phyloP scores from a whole-genome alignment of 2,888 invertebrate genomes.

The Platycnemis pennipes region DNA sequence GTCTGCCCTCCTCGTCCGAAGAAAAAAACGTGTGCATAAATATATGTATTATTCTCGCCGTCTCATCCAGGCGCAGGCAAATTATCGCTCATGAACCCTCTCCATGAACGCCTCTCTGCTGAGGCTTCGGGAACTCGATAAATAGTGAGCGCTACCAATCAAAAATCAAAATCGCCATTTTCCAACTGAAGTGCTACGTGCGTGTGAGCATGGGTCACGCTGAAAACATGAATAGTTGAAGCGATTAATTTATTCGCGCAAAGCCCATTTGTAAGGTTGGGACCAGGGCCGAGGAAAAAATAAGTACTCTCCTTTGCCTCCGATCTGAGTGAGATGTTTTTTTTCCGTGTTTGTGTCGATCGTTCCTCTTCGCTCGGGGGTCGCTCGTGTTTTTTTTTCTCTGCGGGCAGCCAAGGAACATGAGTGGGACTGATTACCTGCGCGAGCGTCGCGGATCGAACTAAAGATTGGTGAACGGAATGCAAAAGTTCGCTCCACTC shows the following conservation, averaged over 20 bases:
- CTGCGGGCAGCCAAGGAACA: neutral
- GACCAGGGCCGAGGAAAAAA: neutral
- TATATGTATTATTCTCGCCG: too few relatives aligned
- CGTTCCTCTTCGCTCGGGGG: neutral
- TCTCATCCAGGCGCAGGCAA: too few relatives aligned
- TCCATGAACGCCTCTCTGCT: too few relatives aligned
- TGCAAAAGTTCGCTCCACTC: neutral
- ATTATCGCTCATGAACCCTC: too few relatives aligned
- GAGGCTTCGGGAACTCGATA: too few relatives aligned
- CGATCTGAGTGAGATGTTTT: neutral
- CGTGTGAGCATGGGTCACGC: neutral
- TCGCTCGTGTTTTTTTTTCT: neutral
- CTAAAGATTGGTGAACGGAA: neutral
- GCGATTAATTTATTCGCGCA: neutral
- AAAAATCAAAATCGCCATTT: too few relatives aligned
- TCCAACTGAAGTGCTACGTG: too few relatives aligned
- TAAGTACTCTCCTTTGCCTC: neutral
- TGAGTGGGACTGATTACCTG: neutral
- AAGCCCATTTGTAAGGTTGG: neutral
- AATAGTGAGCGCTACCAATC: too few relatives aligned
- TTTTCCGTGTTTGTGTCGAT: neutral
- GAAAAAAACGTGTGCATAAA: too few relatives aligned
- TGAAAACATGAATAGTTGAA: neutral
- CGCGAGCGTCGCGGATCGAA: neutral
- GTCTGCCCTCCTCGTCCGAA: too few relatives aligned